Evolutionary conservation across 2,797 vertebrate species (phyloP), one percentile per base, ranked within the genome.

Genomic region (Lycodopsis pacificus): DNA sequence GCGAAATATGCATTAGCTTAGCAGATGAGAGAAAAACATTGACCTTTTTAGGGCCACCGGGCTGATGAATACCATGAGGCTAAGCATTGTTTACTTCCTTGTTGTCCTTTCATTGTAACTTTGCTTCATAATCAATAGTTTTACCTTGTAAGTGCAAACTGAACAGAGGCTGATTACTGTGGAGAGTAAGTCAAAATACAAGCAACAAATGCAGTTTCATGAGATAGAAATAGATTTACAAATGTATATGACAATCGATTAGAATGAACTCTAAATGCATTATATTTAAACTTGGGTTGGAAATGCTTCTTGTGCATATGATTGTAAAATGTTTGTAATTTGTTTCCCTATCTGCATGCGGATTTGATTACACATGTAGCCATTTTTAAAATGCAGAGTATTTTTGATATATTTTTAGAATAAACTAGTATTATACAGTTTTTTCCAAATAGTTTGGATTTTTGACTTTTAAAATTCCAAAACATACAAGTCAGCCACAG

Each of bases 71-170:
- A 66, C 53, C 42, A 73, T 56, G 30, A 66, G 14, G 13, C 15
- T 40, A 49, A 11, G 32, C 25, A 59, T 44, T 61, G 14, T 63
- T 12, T n/a, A 49, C 27, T 59, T 65, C 25, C 54, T 65, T 51
- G 13, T 65, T 79, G 65, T 66, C 12, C 44, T 74, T 72, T 57
- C 14, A 46, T 54, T 38, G 40, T 32, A 22, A 13, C 79, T 84
- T 77, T 56, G 51, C 36, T 73, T 54, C 17, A 27, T 70, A 53
- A 72, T 71, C 42, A 59, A 57, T 46, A 51, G 14, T 42, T 74
- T 53, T 64, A n/a, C 54, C 42, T 62, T 64, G 1, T 65, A 44
- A 51, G 58, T 48, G 38, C 56, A 58, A 82, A 80, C 12, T 56
- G 19, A 78, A 65, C 1, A 38, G 38, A 66, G 7, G 42, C 22